A percentile compares a stretch with the other conserved stretches of the same genome.
Conservation (phyloP, 2,113 vertebrate genomes). For the Abramis brama region DNA sequence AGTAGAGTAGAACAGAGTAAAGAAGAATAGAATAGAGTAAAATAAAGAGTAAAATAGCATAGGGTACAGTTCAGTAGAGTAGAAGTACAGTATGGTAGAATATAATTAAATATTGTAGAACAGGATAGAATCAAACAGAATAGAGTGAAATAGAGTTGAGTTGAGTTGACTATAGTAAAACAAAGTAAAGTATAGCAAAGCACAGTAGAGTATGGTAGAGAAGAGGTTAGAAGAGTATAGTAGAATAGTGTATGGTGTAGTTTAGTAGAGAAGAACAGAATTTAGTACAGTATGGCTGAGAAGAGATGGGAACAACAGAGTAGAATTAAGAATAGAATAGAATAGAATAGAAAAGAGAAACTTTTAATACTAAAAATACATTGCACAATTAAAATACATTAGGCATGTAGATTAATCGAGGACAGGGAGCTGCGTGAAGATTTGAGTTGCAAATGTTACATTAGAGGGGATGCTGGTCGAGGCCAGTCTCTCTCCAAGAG, state of each 20-base stretch:
- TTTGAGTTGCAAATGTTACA: constrained; percentile 44
- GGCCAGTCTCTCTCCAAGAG: constrained; percentile 39
- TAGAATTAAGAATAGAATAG: not conserved
- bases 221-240: not conserved
- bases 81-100: not conserved
- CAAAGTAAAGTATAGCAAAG: not conserved
- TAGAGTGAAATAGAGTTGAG: not conserved
- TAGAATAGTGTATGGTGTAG: not conserved
- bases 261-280: not conserved
- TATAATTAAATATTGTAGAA: not conserved
- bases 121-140: not conserved
- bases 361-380: not conserved
- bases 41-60: no score
- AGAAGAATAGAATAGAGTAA: not conserved
- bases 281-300: not conserved
- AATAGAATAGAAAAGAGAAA: not conserved
- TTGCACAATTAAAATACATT: not conserved
- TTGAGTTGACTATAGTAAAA: not conserved
- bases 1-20: not conserved
- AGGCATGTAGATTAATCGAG: not conserved
- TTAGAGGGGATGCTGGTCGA: constrained; percentile 51
- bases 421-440: constrained; percentile 27
- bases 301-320: not conserved
- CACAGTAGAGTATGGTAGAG: not conserved
- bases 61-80: no score